A percentile compares a stretch with the other conserved stretches of the same genome.
Evolutionary conservation across 2,888 invertebrate genomes (phyloP).

Genomic region (Notodonta ziczac): DNA sequence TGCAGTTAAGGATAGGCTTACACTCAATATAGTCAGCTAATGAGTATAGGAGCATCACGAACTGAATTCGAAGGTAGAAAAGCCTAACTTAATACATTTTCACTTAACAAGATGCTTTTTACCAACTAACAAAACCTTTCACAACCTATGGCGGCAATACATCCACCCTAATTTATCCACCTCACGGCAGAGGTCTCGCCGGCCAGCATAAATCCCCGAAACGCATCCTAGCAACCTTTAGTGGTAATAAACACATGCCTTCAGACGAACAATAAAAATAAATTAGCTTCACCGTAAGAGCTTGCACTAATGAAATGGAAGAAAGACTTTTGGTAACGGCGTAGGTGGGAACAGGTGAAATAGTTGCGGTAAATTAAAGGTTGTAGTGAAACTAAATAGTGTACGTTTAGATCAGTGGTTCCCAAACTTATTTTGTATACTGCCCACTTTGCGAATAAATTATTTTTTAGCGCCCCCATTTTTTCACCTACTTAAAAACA

Average conservation of each 20-base stretch:
- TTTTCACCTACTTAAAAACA: too few relatives aligned
- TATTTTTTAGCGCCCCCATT: too few relatives aligned
- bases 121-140: not conserved
- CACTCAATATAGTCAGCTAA: too few relatives aligned
- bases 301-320: constrained; percentile 10
- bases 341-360: not conserved
- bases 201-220: constrained; percentile 49
- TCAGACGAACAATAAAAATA: constrained; percentile 62
- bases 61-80: too few relatives aligned
- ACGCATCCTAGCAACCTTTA: constrained; percentile 27
- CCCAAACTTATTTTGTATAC: too few relatives aligned
- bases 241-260: constrained; percentile 54
- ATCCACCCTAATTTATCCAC: constrained; percentile 14
- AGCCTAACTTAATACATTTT: not conserved
- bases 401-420: too few relatives aligned
- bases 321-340: constrained; percentile 1
- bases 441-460: too few relatives aligned
- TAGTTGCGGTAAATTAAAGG: too few relatives aligned
- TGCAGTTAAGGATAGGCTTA: too few relatives aligned
- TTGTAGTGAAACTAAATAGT: too few relatives aligned
- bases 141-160: not conserved
- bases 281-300: constrained; percentile 45
- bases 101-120: not conserved
- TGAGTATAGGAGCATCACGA: too few relatives aligned
- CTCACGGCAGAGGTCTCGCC: constrained; percentile 36